phyloP scores from a whole-genome alignment of 2,797 vertebrate genomes.

The Hylomyscus alleni region DNA sequence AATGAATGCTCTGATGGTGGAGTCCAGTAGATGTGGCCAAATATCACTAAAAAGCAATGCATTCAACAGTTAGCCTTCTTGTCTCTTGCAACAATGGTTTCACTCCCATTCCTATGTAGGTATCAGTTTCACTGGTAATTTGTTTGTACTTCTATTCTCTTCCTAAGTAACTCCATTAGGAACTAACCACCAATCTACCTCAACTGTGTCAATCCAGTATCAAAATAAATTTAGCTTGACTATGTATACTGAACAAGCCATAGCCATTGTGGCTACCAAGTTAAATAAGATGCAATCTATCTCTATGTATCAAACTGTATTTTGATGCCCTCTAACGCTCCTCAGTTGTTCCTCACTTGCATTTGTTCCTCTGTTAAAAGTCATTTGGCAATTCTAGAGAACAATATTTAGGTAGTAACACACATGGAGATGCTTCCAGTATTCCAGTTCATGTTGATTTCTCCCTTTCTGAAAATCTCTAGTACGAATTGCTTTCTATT shows the following conservation, averaged over 20 bases:
- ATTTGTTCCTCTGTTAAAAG: constrained; percentile 4
- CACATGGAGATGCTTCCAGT: not conserved
- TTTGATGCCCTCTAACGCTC: not conserved
- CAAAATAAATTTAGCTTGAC: constrained; percentile 10
- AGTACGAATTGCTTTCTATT: not conserved
- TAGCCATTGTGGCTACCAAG: not conserved
- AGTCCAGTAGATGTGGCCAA: not conserved
- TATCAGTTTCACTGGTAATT: not conserved
- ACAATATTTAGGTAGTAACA: not conserved
- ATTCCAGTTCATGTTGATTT: not conserved
- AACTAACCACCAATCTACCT: not conserved
- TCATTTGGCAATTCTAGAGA: constrained; percentile 26
- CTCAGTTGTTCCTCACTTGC: not conserved
- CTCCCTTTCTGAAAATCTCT: constrained; percentile 30
- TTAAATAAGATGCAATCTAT: not conserved
- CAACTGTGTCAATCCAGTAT: not conserved
- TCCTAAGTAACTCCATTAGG: not conserved
- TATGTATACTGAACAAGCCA: not conserved
- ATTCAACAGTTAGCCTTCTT: not conserved
- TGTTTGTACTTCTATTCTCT: not conserved
- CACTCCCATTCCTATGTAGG: not conserved
- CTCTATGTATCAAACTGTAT: not conserved
- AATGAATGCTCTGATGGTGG: not conserved
- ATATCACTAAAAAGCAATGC: not conserved
- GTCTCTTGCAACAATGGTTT: not conserved